Percentiles rank a stretch among this genome's conserved stretches.
These are phyloP conservation scores for Gobio occitaniae DNA, from an alignment of 2,797 vertebrate genomes.

Conservation along the genomic window DNA sequence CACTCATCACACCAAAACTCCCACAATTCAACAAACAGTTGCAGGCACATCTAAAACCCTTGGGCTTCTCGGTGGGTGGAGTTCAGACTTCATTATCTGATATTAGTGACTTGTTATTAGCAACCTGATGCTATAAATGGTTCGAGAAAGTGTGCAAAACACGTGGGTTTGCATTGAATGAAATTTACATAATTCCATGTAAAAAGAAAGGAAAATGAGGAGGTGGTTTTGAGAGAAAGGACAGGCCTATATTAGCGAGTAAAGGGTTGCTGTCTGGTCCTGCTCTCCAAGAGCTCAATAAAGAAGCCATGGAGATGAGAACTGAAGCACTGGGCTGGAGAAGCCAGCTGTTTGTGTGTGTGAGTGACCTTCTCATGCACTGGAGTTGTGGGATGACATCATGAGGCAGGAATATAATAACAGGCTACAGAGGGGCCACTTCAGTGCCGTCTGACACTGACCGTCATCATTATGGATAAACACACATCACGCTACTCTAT, in stretches of 20 bases:
- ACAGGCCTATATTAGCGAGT: not conserved
- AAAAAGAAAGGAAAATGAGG: slow-evolving; percentile 52
- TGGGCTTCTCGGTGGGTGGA: slow-evolving; percentile 41
- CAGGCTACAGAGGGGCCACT: slow-evolving; percentile 69
- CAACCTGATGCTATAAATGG: slow-evolving; percentile 39
- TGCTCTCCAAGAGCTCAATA: slow-evolving; percentile 43
- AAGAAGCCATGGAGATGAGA: slow-evolving; percentile 41
- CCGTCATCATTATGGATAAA: slow-evolving; percentile 51
- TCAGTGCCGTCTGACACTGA: slow-evolving; percentile 64
- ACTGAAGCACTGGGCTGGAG: slow-evolving; percentile 47
- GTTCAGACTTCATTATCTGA: slow-evolving; percentile 55
- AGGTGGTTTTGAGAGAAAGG: slow-evolving; percentile 41
- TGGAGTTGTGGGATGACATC: slow-evolving; percentile 75
- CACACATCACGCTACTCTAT: slow-evolving; percentile 18
- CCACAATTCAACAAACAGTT: slow-evolving; percentile 95
- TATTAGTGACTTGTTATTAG: slow-evolving; percentile 31
- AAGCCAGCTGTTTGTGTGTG: slow-evolving; percentile 67
- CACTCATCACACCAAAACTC: slow-evolving; percentile 88
- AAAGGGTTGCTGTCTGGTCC: slow-evolving; percentile 26
- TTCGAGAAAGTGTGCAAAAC: slow-evolving; percentile 18
- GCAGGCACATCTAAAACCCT: slow-evolving; percentile 46
- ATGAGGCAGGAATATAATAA: slow-evolving; percentile 75
- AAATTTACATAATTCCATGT: slow-evolving; percentile 30
- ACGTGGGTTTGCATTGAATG: slow-evolving; percentile 48
- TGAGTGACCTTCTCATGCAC: slow-evolving; percentile 72